A percentile compares a stretch with the other conserved stretches of the same genome.
These are phyloP conservation scores for Cheilosia grossa DNA, from an alignment of 2,888 invertebrate genomes.

Conservation along the genomic window DNA sequence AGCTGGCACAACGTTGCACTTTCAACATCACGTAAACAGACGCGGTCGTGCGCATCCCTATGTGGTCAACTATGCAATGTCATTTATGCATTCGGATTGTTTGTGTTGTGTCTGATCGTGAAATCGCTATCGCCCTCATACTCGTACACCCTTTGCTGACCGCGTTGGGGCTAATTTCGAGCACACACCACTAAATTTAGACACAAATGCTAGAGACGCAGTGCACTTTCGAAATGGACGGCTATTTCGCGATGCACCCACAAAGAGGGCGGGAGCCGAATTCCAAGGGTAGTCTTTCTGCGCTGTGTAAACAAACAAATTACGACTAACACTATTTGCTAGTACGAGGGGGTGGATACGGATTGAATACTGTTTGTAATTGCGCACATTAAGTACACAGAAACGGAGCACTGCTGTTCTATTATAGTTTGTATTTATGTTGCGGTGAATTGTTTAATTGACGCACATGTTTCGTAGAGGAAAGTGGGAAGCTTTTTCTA, in stretches of 20 bases:
- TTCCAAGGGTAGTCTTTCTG: conserved; percentile 39
- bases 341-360: conserved; percentile 40
- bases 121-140: conserved; percentile 3
- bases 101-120: conserved; percentile 17
- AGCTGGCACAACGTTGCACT: conserved; percentile 19
- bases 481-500: conserved; percentile 57
- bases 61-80: not conserved
- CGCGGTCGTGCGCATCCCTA: conserved; percentile 20
- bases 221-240: conserved; percentile 46
- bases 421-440: conserved; percentile 43
- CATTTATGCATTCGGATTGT: conserved; percentile 17
- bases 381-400: conserved; percentile 48
- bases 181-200: conserved; percentile 41
- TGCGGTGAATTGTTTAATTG: conserved; percentile 61
- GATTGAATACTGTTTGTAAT: conserved; percentile 47
- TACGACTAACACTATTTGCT: conserved; percentile 1
- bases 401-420: conserved; percentile 12
- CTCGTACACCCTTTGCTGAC: conserved; percentile 31
- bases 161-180: conserved; percentile 45
- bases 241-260: conserved; percentile 2
- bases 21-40: conserved; percentile 34
- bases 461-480: conserved; percentile 37
- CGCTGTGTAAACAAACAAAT: conserved; percentile 52
- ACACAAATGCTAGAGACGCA: conserved; percentile 52
- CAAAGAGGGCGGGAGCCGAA: not conserved